Percentiles rank a stretch among this genome's conserved stretches.
Evolutionary conservation across 2,888 invertebrate species (phyloP).

Genomic region (Polymixis lichenea): DNA sequence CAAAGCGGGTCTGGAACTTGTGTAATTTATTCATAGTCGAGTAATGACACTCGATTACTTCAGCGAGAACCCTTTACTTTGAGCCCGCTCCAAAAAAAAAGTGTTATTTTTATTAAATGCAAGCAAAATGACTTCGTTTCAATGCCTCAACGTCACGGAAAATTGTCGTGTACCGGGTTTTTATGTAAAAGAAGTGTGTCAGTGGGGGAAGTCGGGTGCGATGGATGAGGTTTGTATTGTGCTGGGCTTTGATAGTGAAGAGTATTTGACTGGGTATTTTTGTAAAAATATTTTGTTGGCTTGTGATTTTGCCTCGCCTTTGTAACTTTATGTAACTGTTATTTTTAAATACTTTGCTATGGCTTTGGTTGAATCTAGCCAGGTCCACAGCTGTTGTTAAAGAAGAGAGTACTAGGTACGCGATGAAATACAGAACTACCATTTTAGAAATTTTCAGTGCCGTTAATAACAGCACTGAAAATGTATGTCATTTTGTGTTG

Average conservation of each 20-base stretch:
- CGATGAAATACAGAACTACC: neutral
- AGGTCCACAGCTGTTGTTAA: neutral
- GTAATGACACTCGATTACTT: slow-evolving; percentile 90
- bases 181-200: slow-evolving; percentile 59
- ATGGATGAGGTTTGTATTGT: slow-evolving; percentile 34
- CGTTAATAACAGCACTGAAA: too few species aligned
- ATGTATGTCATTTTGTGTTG: neutral
- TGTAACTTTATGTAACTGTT: neutral
- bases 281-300: neutral
- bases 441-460: neutral
- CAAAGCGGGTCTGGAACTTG: slow-evolving; percentile 80
- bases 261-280: slow-evolving; percentile 3
- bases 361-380: neutral
- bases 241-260: slow-evolving; percentile 23
- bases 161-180: slow-evolving; percentile 61
- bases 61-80: slow-evolving; percentile 86
- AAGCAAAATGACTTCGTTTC: slow-evolving; percentile 81
- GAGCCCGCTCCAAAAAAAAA: slow-evolving; percentile 81
- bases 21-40: slow-evolving; percentile 90
- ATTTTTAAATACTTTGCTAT: neutral
- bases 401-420: neutral
- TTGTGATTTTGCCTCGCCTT: neutral
- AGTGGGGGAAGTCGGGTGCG: slow-evolving; percentile 27
- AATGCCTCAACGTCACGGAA: slow-evolving; percentile 63
- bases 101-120: slow-evolving; percentile 84